Evolutionary conservation across 2,888 invertebrate genomes (phyloP).

Genomic region (Ceratothoa steindachneri): DNA sequence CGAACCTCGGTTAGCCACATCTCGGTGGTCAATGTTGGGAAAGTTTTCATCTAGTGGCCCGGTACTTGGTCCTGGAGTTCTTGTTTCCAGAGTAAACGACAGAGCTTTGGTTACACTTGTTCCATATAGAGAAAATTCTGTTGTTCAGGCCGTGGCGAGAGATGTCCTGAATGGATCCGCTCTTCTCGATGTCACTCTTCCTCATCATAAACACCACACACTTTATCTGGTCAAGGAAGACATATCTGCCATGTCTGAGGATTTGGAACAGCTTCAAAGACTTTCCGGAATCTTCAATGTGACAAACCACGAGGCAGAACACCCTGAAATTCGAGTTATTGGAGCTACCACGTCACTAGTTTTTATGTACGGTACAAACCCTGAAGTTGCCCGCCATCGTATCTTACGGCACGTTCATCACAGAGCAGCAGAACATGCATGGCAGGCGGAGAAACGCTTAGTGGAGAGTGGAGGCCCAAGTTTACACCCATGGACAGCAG

Average conservation of each 20-base stretch:
- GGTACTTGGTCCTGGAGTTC: constrained; percentile 74
- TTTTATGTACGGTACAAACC: constrained; percentile 39
- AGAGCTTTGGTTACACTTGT: constrained; percentile 83
- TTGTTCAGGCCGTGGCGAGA: constrained; percentile 67
- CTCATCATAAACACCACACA: constrained; percentile 85
- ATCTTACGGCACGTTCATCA: constrained; percentile 47
- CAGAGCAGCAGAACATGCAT: constrained; percentile 36
- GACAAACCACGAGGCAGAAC: constrained; percentile 70
- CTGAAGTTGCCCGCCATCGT: constrained; percentile 48
- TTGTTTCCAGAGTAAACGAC: constrained; percentile 77
- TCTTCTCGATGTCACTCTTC: constrained; percentile 86
- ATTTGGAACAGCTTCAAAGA: constrained; percentile 81
- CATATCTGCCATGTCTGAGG: constrained; percentile 69
- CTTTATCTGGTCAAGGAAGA: constrained; percentile 83
- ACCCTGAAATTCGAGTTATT: constrained; percentile 44
- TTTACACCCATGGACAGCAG: constrained; percentile 38
- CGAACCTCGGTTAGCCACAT: constrained; percentile 33
- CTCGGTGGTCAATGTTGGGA: constrained; percentile 29
- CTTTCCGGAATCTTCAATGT: constrained; percentile 78
- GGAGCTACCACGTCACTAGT: constrained; percentile 41
- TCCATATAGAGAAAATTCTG: constrained; percentile 61
- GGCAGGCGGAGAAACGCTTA: constrained; percentile 34
- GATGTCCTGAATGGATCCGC: constrained; percentile 92
- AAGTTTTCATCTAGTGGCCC: constrained; percentile 44
- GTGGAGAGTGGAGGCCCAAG: constrained; percentile 41